These are phyloP conservation scores for Condylostylus longicornis DNA, from an alignment of 1,140 invertebrate genomes.

Conservation along the genomic window DNA sequence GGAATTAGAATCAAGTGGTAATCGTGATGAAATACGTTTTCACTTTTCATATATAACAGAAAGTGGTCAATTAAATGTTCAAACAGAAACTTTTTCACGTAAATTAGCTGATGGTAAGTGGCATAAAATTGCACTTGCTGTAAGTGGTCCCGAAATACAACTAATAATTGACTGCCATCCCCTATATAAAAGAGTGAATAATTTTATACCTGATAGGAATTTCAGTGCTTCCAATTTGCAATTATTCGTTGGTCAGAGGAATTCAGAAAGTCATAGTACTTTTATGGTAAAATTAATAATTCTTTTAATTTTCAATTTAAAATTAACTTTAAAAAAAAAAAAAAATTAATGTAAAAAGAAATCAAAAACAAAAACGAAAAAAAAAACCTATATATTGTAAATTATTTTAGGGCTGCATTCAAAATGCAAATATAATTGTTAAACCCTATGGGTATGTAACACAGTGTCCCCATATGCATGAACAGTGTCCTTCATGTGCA, in stretches of 20 bases:
- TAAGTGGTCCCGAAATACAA: conserved; percentile 67
- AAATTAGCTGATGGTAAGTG: conserved; percentile 68
- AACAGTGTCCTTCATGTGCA: conserved; percentile 77
- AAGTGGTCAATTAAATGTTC: conserved; percentile 43
- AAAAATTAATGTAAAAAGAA: too few species aligned
- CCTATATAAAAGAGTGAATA: conserved; percentile 52
- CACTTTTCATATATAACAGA: conserved; percentile 44
- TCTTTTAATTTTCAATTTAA: too few species aligned
- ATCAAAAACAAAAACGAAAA: too few species aligned
- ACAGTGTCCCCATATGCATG: conserved; percentile 72
- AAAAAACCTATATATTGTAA: too few species aligned
- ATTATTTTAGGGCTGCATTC: conserved; percentile 69
- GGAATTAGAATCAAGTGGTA: conserved; percentile 78
- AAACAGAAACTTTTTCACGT: conserved; percentile 74
- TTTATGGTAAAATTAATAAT: conserved; percentile 59
- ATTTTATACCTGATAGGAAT: conserved; percentile 50
- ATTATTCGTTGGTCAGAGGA: conserved; percentile 76
- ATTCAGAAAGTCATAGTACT: conserved; percentile 57
- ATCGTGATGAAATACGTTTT: conserved; percentile 67
- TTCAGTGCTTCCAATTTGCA: conserved; percentile 53
- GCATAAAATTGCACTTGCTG: conserved; percentile 69
- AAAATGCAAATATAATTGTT: conserved; percentile 71
- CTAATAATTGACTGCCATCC: conserved; percentile 74
- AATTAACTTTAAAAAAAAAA: too few species aligned
- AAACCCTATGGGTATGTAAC: conserved; percentile 71